Evolutionary conservation across 2,888 invertebrate species (phyloP), one percentile per base, ranked within the genome.

Genomic region (Lasioglossum marginatum): DNA sequence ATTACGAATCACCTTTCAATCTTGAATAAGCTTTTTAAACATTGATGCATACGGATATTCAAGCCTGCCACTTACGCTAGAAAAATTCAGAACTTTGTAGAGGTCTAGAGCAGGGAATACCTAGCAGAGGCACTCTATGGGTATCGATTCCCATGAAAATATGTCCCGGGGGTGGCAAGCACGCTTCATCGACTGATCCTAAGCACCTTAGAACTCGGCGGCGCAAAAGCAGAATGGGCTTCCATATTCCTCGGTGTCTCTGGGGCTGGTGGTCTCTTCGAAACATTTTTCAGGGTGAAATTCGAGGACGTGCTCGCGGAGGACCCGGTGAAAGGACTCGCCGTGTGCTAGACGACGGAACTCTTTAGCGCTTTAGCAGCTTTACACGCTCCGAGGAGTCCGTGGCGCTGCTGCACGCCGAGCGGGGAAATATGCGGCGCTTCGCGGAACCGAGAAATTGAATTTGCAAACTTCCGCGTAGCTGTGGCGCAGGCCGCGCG

Each of bases 401-500:
- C 76, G 81, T 78, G 82, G 72, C 80, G 86, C 63, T 63, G 63
- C 31, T 2, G 31, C 31, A 31, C 6, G 63, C 31, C 63, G 63
- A 31, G 63, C 88, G 88, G 72, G 85, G 88, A 88, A 90, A 90
- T 90, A 90, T 90, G 91, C 88, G 86, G 79, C 81, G 88, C 83
- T 84, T 88, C 90, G 87, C 78, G 90, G 88, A 90, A 89, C 88
- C 88, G 91, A 89, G 90, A 90, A 90, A 90, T 90, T 90, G 91
- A 90, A 90, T 90, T 91, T 90, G 85, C 91, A 81, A 90, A 90
- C 81, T 90, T 90, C 60, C 63, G 66, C 79, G 79, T 85, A 83
- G 81, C 76, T 48, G 31, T 16, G 72, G 31, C 43, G 34, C 48
- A 66, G 10, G 85, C 60, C 78, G 74, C 77, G 78, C 79, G 70